Evolutionary conservation across 1,140 invertebrate species (phyloP), one percentile per base, ranked within the genome.

Genomic region (Tigriopus japonicus): DNA sequence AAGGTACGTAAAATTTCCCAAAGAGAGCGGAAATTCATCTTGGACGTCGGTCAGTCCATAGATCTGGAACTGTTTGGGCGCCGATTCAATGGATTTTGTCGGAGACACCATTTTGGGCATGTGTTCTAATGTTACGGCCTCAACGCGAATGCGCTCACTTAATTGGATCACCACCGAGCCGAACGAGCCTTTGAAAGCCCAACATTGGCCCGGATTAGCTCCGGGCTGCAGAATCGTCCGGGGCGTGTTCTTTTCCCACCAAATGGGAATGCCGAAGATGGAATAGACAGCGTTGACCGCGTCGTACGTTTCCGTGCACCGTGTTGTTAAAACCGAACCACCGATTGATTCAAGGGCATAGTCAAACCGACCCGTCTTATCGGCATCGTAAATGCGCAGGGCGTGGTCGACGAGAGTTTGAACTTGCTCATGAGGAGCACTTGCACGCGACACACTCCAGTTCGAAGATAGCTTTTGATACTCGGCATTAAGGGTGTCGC

Each of bases 131-230:
- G 87, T 86, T 68, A 97, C 92, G 0, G 83, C 86, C 1, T 85
- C 86, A 28, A 92, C 80, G 68, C 80, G 77, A 60, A 94, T 84
- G 49, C 76, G 72, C 41, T 75, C 78, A 64, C 86, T 83, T 14
- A 93, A 67, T 60, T 66, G 66, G 62, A 67, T 71, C 35, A 69
- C 77, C 17, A 79, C 66, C 67, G 73, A 87, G 15, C 92, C 93
- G 1, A 85, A 81, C 67, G 84, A 84, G 52, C 90, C 91, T 72
- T 87, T 84, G 72, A 98, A 97, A 35, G 92, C 86, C 93, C 93
- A 99, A 72, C 95, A 99, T 68, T 94, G 80, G 24, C 94, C 95
- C 7, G 94, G 92, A 68, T 84, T 78, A 14, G 89, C 78, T 63
- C 87, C 85, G 6, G 90, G 87, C 69, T 80, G 69, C 15, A 61